A percentile compares a stretch with the other conserved stretches of the same genome.
Conservation (phyloP, 2,113 vertebrate species). For the Lasiurus borealis region DNA sequence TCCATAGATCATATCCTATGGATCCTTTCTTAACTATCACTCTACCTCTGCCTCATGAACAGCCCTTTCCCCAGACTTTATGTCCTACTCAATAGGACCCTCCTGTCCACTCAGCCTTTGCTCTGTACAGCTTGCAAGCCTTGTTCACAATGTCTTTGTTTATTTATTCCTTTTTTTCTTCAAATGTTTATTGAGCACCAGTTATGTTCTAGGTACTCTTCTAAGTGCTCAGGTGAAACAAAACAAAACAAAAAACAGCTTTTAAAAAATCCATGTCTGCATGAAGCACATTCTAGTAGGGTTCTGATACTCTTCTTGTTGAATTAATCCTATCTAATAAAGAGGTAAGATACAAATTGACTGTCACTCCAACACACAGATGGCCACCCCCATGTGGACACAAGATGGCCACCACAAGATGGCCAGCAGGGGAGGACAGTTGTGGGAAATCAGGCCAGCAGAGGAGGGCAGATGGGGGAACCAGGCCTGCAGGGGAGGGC, state of each 20-base stretch:
- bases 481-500: too few species aligned
- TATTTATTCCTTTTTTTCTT: neutral
- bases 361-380: too few species aligned
- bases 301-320: neutral
- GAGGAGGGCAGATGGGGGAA: too few species aligned
- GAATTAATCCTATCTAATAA: neutral
- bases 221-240: neutral
- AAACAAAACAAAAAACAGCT: neutral
- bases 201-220: neutral
- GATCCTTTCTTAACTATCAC: neutral
- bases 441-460: too few species aligned
- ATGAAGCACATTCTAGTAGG: neutral
- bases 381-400: too few species aligned
- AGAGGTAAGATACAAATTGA: too few species aligned
- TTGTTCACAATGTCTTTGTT: neutral
- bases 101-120: neutral
- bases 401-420: too few species aligned
- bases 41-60: neutral
- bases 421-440: too few species aligned
- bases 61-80: neutral
- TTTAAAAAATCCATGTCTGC: neutral
- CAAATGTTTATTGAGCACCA: neutral
- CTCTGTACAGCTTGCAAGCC: neutral
- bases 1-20: neutral
- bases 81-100: neutral